Conservation (phyloP, 2,888 invertebrate genomes). For the Melangyna quadrimaculata region DNA sequence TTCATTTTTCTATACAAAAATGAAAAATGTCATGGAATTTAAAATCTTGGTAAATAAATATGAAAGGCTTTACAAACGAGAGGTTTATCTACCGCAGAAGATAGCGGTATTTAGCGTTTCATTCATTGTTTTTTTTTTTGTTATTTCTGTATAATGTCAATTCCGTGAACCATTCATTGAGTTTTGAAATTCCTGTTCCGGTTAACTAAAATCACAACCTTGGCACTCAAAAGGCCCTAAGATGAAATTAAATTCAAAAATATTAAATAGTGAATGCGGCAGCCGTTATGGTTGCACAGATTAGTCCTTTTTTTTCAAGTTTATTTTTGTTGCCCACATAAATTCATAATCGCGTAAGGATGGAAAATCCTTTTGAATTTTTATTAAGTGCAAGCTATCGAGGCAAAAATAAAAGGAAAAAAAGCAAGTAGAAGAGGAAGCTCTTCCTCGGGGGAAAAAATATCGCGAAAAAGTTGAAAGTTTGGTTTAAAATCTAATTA, state of each 20-base stretch:
- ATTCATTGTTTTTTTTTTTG: not conserved
- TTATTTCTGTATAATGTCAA: not conserved
- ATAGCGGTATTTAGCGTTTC: not conserved
- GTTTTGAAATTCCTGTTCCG: not conserved
- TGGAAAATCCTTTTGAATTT: constrained; percentile 39
- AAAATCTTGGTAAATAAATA: not conserved
- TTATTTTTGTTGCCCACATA: constrained; percentile 15
- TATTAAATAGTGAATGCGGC: constrained; percentile 29
- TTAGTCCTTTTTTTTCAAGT: constrained; percentile 10
- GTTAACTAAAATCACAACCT: constrained; percentile 28
- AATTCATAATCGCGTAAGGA: constrained; percentile 25
- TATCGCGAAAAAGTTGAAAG: not conserved
- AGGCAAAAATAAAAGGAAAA: not conserved
- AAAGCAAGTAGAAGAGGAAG: not conserved
- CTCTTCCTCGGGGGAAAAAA: not conserved
- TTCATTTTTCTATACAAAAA: constrained; percentile 28
- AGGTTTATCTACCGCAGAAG: not conserved
- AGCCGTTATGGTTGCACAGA: constrained; percentile 9
- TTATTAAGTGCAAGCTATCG: constrained; percentile 50
- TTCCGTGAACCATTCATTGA: not conserved
- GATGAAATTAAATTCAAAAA: constrained; percentile 50
- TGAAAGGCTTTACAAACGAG: not conserved
- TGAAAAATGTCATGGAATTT: constrained; percentile 10
- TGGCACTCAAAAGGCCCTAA: constrained; percentile 14
- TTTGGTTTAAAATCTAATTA: constrained; percentile 44